Percentiles rank a stretch among this genome's conserved stretches.
Evolutionary conservation across 2,797 vertebrate species (phyloP).

Genomic region (Arrhamphus sclerolepis): DNA sequence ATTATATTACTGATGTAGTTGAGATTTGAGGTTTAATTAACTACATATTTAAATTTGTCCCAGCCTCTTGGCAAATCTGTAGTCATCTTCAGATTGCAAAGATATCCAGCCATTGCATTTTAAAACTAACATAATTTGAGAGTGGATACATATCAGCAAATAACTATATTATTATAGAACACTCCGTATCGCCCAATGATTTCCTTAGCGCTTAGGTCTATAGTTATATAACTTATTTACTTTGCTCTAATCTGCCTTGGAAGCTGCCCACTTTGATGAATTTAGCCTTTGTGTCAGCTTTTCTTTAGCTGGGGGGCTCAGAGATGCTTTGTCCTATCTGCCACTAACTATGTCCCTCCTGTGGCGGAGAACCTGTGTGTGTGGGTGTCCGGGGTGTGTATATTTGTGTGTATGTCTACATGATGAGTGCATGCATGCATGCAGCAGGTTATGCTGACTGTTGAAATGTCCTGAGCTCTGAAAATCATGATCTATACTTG

Average conservation of each 20-base stretch:
- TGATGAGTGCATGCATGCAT: background rate
- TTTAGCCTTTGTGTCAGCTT: slow-evolving; percentile 51
- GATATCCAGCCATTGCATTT: too few relatives aligned
- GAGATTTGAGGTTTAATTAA: too few relatives aligned
- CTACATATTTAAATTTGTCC: too few relatives aligned
- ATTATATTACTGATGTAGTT: too few relatives aligned
- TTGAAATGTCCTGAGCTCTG: too few relatives aligned
- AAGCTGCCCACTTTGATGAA: slow-evolving; percentile 37
- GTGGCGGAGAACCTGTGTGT: slow-evolving; percentile 24
- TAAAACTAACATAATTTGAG: too few relatives aligned
- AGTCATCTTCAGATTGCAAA: too few relatives aligned
- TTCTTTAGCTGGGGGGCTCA: slow-evolving; percentile 40
- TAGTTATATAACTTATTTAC: slow-evolving; percentile 64
- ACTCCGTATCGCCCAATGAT: slow-evolving; percentile 39
- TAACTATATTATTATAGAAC: slow-evolving; percentile 7
- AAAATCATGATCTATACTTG: too few relatives aligned
- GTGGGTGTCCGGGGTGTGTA: too few relatives aligned
- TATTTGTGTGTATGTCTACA: background rate
- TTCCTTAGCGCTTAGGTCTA: slow-evolving; percentile 28
- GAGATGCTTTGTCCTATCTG: slow-evolving; percentile 51
- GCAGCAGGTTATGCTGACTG: background rate
- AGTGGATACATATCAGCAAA: too few relatives aligned
- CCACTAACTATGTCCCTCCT: slow-evolving; percentile 23
- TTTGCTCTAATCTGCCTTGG: too few relatives aligned
- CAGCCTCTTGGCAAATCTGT: too few relatives aligned